Evolutionary conservation across 2,888 invertebrate species (phyloP), one percentile per base, ranked within the genome.

Genomic region (Pseudoips prasinana): DNA sequence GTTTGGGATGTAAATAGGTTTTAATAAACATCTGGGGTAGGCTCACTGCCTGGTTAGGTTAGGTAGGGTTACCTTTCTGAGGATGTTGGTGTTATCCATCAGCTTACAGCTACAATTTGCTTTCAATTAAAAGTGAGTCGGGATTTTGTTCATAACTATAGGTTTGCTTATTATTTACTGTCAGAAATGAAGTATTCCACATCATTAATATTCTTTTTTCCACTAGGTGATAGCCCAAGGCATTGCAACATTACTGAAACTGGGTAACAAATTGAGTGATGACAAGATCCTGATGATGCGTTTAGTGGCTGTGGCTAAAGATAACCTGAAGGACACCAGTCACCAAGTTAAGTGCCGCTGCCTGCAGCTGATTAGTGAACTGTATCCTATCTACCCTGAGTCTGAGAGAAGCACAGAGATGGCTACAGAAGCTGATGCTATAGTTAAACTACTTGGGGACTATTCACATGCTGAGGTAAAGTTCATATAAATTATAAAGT

Each of bases 291-390:
- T 92, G 1, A 91, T 92, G 77, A 87, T 89, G 60, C 90, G 91
- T 29, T 77, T 94, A 3, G 90, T 94, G 0, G 78, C 90, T 29
- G 90, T 92, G n/a, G 93, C 92, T 0, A 91, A 91, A 36, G 90
- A 93, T 64, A 93, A 94, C 69, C 80, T 95, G 28, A 92, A 92
- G 50, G 94, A 94, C 63, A 92, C 94, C 0, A 94, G 93, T 76
- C 95, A 95, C 60, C 91, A 92, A 46, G 95, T 96, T 1, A 94
- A 96, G 72, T 93, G 94, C 46, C 91, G 93, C 39, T 95, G 95
- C 67, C 82, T 96, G 35, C 93, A 95, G 63, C 90, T 96, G 48
- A 94, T 96, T 52, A 95, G 96, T 30, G 90, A 93, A 43, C 89
- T 93, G 47, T 90, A 92, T 29, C 92, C 93, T 0, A 85, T 93